Conservation (phyloP, 2,888 invertebrate genomes). For the Steinernema scapterisci region DNA sequence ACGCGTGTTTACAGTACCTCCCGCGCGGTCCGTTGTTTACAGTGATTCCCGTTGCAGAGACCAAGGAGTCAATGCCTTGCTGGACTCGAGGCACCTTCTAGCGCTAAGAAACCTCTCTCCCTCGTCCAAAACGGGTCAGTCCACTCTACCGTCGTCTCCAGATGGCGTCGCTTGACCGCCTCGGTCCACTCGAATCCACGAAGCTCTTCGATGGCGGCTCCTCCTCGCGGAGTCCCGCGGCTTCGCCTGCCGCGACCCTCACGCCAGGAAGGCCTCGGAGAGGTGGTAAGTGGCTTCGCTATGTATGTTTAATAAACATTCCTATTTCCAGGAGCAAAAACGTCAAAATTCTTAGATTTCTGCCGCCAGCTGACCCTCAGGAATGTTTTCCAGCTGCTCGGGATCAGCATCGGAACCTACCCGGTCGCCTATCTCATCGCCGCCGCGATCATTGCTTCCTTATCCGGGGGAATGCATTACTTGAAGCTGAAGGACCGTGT, state of each 20-base stretch:
- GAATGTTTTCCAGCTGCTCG: constrained; percentile 14
- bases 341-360: constrained; percentile 17
- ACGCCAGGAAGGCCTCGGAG: neutral
- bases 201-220: constrained; percentile 9
- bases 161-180: constrained; percentile 1
- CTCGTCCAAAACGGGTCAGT: constrained; percentile 10
- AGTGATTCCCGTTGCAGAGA: neutral
- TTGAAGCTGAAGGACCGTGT: constrained; percentile 49
- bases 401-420: constrained; percentile 38
- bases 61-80: neutral
- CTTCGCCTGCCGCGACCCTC: neutral
- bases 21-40: neutral
- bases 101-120: neutral
- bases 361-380: constrained; percentile 15
- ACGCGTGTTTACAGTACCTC: no score
- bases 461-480: constrained; percentile 21
- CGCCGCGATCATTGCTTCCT: constrained; percentile 45
- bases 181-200: constrained; percentile 10
- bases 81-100: neutral
- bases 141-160: neutral
- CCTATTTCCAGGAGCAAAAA: neutral
- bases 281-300: neutral
- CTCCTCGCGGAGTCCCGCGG: neutral
- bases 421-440: constrained; percentile 50
- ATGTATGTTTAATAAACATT: neutral